phyloP scores from a whole-genome alignment of 1,140 invertebrate genomes.

The Chymomyza costata region DNA sequence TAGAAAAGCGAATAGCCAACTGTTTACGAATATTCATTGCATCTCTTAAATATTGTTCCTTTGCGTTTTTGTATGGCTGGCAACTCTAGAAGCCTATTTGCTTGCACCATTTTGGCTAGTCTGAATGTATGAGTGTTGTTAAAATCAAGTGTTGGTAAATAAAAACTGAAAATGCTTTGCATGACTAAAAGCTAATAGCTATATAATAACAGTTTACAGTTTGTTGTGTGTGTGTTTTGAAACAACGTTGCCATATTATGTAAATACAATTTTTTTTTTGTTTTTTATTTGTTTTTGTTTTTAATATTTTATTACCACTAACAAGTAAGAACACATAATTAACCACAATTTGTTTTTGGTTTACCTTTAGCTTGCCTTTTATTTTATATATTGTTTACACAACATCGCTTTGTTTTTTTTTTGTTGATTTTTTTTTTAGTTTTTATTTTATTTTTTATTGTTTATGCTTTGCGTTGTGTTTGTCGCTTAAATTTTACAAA shows the following conservation, averaged over 20 bases:
- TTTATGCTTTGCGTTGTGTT: constrained; percentile 22
- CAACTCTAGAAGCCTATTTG: no score
- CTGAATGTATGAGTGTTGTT: no score
- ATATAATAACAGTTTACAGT: constrained; percentile 3
- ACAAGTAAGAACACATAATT: constrained; percentile 75
- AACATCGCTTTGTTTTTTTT: constrained; percentile 11
- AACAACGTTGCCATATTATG: constrained; percentile 20
- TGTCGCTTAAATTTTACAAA: constrained; percentile 60
- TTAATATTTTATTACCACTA: constrained; percentile 64
- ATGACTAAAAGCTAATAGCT: constrained; percentile 66
- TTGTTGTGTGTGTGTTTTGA: constrained; percentile 24
- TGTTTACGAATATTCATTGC: no score
- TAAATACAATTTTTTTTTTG: constrained; percentile 14
- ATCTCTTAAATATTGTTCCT: no score
- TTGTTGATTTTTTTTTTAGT: constrained; percentile 18
- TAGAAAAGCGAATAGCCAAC: no score
- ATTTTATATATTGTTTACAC: constrained; percentile 16
- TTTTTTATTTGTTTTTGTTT: constrained; percentile 28
- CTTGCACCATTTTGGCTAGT: no score
- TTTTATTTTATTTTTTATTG: constrained; percentile 2
- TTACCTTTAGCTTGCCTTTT: constrained; percentile 30
- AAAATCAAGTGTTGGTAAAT: no score
- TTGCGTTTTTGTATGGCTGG: no score
- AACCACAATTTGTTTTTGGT: constrained; percentile 67
- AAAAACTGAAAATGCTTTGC: constrained; percentile 70